Percentiles rank a stretch among this genome's conserved stretches.
phyloP scores from a whole-genome alignment of 2,888 invertebrate genomes.

The Atethmia centrago region DNA sequence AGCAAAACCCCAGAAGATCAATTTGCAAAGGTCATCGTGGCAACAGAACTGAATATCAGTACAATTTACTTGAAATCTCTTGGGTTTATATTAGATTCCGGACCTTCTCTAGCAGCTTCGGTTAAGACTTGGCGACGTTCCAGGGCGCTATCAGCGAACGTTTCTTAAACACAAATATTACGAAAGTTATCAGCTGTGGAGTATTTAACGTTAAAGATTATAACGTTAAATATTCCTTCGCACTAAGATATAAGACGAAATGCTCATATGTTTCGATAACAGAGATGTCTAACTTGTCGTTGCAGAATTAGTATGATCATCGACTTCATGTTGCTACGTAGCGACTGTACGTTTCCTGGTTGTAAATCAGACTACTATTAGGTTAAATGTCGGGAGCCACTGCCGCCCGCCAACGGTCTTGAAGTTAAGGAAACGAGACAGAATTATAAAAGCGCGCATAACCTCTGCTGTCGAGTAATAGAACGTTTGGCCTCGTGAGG shows the following conservation, averaged over 20 bases:
- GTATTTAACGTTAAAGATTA: constrained; percentile 56
- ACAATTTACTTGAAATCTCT: constrained; percentile 47
- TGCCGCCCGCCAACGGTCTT: constrained; percentile 70
- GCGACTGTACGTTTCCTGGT: constrained; percentile 72
- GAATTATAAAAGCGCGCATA: constrained; percentile 77
- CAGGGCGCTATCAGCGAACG: constrained; percentile 71
- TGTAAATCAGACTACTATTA: constrained; percentile 72
- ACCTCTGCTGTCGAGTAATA: constrained; percentile 78
- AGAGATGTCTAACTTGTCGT: constrained; percentile 65
- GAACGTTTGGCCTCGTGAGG: constrained; percentile 83
- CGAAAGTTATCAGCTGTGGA: constrained; percentile 65
- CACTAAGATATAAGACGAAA: constrained; percentile 18
- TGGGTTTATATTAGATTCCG: constrained; percentile 56
- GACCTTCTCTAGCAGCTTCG: constrained; percentile 66
- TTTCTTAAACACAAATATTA: constrained; percentile 69
- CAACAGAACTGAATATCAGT: constrained; percentile 34
- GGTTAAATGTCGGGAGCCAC: constrained; percentile 67
- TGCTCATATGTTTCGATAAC: constrained; percentile 21
- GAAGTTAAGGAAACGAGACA: constrained; percentile 77
- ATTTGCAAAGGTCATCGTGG: constrained; percentile 49
- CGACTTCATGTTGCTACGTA: constrained; percentile 63
- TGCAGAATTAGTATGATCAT: constrained; percentile 67
- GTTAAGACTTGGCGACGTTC: constrained; percentile 73
- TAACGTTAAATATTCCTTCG: constrained; percentile 36
- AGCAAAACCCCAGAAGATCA: constrained; percentile 33